Percentiles rank a stretch among this genome's conserved stretches.
Conservation (phyloP, 35 echinoderm and acorn worm genomes). For the Apostichopus parvimensis region DNA sequence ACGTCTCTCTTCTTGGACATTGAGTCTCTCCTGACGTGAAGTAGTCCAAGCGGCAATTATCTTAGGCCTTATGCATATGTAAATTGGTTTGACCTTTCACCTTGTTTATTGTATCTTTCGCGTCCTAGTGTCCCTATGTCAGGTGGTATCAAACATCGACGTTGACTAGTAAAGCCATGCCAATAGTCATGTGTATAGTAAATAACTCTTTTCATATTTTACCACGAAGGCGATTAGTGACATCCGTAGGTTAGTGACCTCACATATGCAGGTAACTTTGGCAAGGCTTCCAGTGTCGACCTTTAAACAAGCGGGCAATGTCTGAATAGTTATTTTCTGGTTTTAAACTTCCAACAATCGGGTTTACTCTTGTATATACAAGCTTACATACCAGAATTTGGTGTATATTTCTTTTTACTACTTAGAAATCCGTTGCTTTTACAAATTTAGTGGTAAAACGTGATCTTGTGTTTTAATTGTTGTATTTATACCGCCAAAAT, state of each 20-base stretch:
- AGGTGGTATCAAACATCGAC: no score
- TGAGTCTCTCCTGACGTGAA: no score
- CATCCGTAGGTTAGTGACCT: slow-evolving; percentile 41
- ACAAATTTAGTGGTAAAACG: slow-evolving; percentile 53
- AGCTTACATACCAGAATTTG: slow-evolving; percentile 45
- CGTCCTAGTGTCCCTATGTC: no score
- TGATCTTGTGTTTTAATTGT: slow-evolving; percentile 48
- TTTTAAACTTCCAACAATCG: slow-evolving; percentile 49
- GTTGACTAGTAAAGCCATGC: no score
- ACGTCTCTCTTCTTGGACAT: no score
- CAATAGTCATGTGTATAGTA: no score
- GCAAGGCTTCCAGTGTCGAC: slow-evolving; percentile 19
- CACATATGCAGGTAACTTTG: not conserved
- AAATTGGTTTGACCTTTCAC: no score
- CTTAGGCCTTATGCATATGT: no score
- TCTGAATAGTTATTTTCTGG: slow-evolving; percentile 50
- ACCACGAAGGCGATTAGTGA: not conserved
- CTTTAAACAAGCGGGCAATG: not conserved
- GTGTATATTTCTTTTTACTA: slow-evolving; percentile 41
- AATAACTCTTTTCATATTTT: no score
- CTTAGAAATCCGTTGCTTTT: slow-evolving; percentile 21
- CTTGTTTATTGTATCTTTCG: no score
- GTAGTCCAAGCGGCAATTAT: no score
- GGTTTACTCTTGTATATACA: slow-evolving; percentile 47
- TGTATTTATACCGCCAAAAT: slow-evolving; percentile 33